These are phyloP conservation scores for Hydra vulgaris DNA, from an alignment of 30 jellyfish, hydroid and myxozoan genomes.

Conservation along the genomic window DNA sequence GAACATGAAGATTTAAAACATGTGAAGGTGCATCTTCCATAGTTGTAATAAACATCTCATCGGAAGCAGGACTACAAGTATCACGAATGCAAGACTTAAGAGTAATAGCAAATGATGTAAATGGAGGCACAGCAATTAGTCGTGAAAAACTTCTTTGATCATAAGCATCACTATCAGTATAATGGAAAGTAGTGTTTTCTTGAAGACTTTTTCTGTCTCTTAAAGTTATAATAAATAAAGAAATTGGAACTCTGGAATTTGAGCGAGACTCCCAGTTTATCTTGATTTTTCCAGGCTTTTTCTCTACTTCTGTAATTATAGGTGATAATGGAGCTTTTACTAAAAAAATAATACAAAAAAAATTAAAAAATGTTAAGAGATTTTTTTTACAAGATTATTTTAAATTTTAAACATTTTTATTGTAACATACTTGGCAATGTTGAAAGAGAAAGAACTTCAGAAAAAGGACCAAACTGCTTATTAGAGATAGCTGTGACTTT, in stretches of 20 bases:
- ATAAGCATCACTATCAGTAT: not conserved
- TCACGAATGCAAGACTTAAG: constrained; percentile 5
- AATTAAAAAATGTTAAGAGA: too few species aligned
- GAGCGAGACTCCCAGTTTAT: not conserved
- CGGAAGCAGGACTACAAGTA: constrained; percentile 13
- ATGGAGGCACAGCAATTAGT: not conserved
- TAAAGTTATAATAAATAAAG: not conserved
- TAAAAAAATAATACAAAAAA: too few species aligned
- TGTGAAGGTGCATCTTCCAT: constrained; percentile 19
- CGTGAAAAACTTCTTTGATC: not conserved
- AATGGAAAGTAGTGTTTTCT: not conserved
- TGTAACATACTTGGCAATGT: constrained; percentile 11
- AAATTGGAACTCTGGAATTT: not conserved
- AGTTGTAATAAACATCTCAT: not conserved
- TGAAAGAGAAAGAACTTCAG: not conserved
- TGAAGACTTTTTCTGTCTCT: not conserved
- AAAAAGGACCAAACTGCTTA: constrained; percentile 1
- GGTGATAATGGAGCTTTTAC: not conserved
- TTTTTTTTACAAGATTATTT: too few species aligned
- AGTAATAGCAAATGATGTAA: constrained; percentile 1
- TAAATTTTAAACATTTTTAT: too few species aligned
- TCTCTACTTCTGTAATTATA: not conserved
- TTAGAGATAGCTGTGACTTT: constrained; percentile 20
- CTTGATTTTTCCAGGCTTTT: not conserved
- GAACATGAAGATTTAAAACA: constrained; percentile 2